Percentiles rank a stretch among this genome's conserved stretches.
Conservation (phyloP, 2,113 vertebrate genomes). For the Pangasianodon hypophthalmus region DNA sequence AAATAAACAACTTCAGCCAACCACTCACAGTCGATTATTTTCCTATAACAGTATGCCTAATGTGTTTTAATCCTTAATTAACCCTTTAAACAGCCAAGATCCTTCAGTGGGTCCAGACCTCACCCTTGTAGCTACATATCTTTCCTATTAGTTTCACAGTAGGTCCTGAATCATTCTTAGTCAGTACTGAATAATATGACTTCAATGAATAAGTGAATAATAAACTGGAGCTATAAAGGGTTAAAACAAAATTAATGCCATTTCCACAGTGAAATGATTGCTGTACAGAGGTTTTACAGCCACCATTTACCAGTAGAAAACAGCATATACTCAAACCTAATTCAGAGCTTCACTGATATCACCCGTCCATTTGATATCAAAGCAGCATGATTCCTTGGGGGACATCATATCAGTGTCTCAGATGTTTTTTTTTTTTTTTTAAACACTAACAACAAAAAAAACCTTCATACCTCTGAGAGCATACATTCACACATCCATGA, state of each 20-base stretch:
- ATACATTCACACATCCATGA: neutral
- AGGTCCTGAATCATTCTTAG: neutral
- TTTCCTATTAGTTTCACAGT: neutral
- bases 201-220: neutral
- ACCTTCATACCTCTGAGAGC: slow-evolving; percentile 13
- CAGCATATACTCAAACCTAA: neutral
- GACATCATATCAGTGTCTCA: neutral
- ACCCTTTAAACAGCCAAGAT: too few species aligned
- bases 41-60: too few species aligned
- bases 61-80: neutral
- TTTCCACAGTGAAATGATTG: neutral
- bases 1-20: neutral
- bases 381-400: neutral
- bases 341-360: neutral
- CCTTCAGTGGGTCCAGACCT: neutral
- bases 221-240: neutral
- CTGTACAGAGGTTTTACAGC: neutral
- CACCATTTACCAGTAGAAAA: neutral
- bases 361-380: neutral
- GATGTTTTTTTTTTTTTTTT: too few species aligned
- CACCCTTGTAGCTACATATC: neutral
- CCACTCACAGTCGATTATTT: neutral
- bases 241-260: neutral
- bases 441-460: neutral
- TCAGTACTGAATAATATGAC: neutral